Percentiles rank a stretch among this genome's conserved stretches.
phyloP scores from a whole-genome alignment of 2,113 vertebrate species.

The Pterocles burchelli region DNA sequence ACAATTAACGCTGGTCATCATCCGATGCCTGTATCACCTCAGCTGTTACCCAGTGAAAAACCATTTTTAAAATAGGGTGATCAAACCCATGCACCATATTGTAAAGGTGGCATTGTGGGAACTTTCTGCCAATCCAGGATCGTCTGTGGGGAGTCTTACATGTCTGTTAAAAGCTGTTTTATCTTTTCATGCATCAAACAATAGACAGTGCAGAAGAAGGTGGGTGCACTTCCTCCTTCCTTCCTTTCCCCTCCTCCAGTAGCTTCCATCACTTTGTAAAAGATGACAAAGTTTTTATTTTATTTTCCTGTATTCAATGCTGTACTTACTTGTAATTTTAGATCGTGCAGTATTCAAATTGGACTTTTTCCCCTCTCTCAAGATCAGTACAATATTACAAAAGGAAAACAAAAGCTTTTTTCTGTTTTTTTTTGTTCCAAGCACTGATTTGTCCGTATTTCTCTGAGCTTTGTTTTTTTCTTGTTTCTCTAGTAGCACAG shows the following conservation, averaged over 20 bases:
- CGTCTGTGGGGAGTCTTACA: not conserved
- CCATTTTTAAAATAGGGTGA: not conserved
- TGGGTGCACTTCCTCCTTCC: not conserved
- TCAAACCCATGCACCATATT: not conserved
- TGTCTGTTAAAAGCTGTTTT: not conserved
- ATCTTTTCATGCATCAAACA: not conserved
- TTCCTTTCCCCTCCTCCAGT: not conserved
- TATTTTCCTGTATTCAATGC: not conserved
- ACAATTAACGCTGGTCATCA: not conserved
- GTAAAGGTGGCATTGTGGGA: not conserved
- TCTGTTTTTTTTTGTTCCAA: not conserved
- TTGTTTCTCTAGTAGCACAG: not conserved
- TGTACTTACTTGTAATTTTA: not conserved
- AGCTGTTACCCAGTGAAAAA: not conserved
- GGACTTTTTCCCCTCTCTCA: not conserved
- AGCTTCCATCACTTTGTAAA: not conserved
- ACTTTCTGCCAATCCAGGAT: not conserved
- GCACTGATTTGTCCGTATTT: not conserved
- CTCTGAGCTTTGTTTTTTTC: not conserved
- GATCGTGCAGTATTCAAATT: not conserved
- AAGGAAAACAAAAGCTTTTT: not conserved
- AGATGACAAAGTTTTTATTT: not conserved
- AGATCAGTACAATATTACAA: not conserved
- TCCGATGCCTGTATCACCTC: not conserved
- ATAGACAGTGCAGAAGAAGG: not conserved